phyloP scores from a whole-genome alignment of 2,888 invertebrate genomes.

The Drosophila robusta region DNA sequence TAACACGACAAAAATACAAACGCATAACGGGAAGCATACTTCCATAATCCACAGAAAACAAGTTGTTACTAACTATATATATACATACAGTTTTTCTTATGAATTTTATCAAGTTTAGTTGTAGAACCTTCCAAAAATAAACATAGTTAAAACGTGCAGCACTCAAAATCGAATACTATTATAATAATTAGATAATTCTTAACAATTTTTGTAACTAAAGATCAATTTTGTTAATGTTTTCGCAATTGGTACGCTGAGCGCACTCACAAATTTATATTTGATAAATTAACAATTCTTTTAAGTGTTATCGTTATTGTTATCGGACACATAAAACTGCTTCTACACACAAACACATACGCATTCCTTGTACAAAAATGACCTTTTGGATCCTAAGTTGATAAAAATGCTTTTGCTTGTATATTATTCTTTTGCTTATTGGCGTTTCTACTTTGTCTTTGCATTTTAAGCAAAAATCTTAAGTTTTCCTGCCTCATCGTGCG shows the following conservation, averaged over 20 bases:
- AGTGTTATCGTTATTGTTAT: constrained; percentile 44
- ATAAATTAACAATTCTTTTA: constrained; percentile 21
- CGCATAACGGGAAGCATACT: neutral
- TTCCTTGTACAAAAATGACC: constrained; percentile 33
- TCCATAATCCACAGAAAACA: neutral
- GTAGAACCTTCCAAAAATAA: neutral
- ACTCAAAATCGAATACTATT: constrained; percentile 11
- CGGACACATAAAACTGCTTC: constrained; percentile 22
- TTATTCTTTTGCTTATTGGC: constrained; percentile 68
- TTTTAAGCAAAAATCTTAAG: constrained; percentile 26
- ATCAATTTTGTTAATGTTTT: constrained; percentile 28
- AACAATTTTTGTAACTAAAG: constrained; percentile 18
- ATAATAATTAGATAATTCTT: constrained; percentile 21
- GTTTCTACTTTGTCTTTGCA: constrained; percentile 40
- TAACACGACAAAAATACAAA: constrained; percentile 24
- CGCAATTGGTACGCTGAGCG: constrained; percentile 32
- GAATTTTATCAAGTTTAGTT: constrained; percentile 23
- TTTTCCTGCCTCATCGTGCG: constrained; percentile 28
- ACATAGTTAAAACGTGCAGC: constrained; percentile 20
- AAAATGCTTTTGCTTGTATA: constrained; percentile 61
- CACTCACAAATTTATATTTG: constrained; percentile 23
- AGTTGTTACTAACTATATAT: constrained; percentile 35
- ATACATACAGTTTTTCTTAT: constrained; percentile 1
- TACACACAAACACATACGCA: constrained; percentile 19
- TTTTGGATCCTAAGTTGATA: constrained; percentile 31